Conservation (phyloP, 2,888 invertebrate species). For the Gari tellinella region DNA sequence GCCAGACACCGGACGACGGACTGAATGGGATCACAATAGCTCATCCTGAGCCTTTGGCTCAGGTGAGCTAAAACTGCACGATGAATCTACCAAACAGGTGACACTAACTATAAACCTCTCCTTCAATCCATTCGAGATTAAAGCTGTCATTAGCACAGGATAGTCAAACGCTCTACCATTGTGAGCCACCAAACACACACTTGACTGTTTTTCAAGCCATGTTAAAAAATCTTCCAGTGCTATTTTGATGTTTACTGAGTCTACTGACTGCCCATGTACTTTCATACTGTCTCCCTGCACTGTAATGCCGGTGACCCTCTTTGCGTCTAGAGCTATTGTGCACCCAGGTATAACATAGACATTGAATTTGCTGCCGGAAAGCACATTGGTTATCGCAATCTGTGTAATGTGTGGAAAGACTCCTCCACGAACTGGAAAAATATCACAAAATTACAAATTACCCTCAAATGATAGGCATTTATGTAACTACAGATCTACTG, state of each 20-base stretch:
- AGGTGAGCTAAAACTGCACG: no score
- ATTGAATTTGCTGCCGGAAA: constrained; percentile 2
- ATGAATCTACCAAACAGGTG: no score
- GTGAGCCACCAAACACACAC: constrained; percentile 33
- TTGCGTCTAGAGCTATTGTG: constrained; percentile 17
- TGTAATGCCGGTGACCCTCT: constrained; percentile 33
- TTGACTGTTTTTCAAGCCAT: no score
- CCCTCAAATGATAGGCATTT: no score
- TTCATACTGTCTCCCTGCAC: constrained; percentile 10
- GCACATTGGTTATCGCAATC: constrained; percentile 21
- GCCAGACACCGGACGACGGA: no score
- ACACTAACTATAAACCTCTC: no score
- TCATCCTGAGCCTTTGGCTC: no score
- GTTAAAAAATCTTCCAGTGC: constrained; percentile 10
- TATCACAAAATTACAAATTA: no score
- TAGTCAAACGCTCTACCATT: constrained; percentile 51
- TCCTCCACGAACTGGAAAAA: constrained; percentile 38
- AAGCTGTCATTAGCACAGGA: constrained; percentile 23
- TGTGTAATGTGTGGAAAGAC: constrained; percentile 46
- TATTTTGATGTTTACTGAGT: constrained; percentile 2
- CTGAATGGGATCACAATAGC: no score
- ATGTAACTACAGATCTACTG: no score
- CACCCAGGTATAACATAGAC: constrained; percentile 17
- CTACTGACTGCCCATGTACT: constrained; percentile 13
- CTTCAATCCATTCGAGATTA: no score